Base-by-base conservation (phyloP, 2,888 invertebrate species). In the Antheraea yamamai region DNA sequence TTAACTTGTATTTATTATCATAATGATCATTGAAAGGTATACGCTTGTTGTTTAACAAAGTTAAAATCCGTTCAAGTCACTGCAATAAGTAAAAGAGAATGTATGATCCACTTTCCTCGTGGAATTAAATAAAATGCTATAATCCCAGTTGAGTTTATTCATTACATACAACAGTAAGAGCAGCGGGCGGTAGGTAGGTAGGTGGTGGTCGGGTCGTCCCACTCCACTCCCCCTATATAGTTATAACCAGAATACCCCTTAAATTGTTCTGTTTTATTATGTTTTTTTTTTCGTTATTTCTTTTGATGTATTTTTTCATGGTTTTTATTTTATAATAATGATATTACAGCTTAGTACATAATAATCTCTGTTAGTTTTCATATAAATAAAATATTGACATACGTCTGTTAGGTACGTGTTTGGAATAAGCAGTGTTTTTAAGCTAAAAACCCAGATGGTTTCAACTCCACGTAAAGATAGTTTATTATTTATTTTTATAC, bases 181-280 rank as follows among this genome's bases (percentile, higher is more conserved):
- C 80, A 80, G 79, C 82, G 83, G 79, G 86, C 85, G n/a, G 52
- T 58, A 47, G 58, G 58, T 58, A n/a, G 58, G 18, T 79, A 80
- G 80, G 81, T 77, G 81, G 80, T 82, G 81, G 78, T 79, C 84
- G 85, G 81, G 78, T 79, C 84, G 85, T 82, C 87, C 88, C 88
- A 82, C 85, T 86, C 89, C 89, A 88, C 91, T 92, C 91, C 89
- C 89, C 89, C 89, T 94, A 94, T 95, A 95, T 95, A 91, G 93
- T 92, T 94, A 95, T 94, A 94, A 94, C 95, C 95, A 93, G 94
- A 93, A 94, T 95, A 95, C 93, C 94, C 26, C 93, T 94, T 94
- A 94, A 95, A 94, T 94, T 95, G 94, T 93, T 94, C 91, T 95
- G 94, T 94, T 95, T 95, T 95, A 95, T 94, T 95, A 94, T 93